Evolutionary conservation across 2,113 vertebrate species (phyloP).

Genomic region (Recurvirostra avosetta): DNA sequence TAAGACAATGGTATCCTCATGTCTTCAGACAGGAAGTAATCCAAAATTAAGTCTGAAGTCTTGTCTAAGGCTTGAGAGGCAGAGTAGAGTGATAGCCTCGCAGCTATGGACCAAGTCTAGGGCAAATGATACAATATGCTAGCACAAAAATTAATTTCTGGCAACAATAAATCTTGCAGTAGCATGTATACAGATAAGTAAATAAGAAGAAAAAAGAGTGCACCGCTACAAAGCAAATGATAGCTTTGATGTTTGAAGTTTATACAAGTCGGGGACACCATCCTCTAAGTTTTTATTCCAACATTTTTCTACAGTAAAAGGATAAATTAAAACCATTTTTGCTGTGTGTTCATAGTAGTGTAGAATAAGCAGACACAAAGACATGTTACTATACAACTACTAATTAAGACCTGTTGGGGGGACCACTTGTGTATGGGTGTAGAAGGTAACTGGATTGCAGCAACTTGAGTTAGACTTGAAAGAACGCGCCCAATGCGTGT

Average conservation of each 20-base stretch:
- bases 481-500: not conserved
- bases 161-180: not conserved
- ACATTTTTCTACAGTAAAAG: not conserved
- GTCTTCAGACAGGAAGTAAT: not conserved
- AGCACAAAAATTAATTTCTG: not conserved
- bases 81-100: not conserved
- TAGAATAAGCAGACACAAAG: not conserved
- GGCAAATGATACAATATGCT: not conserved
- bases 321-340: not conserved
- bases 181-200: not conserved
- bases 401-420: not conserved
- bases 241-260: conserved; percentile 8
- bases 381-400: not conserved
- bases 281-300: not conserved
- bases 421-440: not conserved
- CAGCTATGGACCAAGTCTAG: not conserved
- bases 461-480: not conserved
- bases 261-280: not conserved
- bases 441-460: not conserved
- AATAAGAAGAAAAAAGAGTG: not conserved
- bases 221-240: not conserved
- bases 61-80: not conserved
- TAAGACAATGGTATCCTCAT: not conserved
- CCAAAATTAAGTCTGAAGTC: not conserved
- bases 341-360: not conserved